Percentiles rank a stretch among this genome's conserved stretches.
phyloP scores from a whole-genome alignment of 2,113 vertebrate genomes.

The Caretta caretta region DNA sequence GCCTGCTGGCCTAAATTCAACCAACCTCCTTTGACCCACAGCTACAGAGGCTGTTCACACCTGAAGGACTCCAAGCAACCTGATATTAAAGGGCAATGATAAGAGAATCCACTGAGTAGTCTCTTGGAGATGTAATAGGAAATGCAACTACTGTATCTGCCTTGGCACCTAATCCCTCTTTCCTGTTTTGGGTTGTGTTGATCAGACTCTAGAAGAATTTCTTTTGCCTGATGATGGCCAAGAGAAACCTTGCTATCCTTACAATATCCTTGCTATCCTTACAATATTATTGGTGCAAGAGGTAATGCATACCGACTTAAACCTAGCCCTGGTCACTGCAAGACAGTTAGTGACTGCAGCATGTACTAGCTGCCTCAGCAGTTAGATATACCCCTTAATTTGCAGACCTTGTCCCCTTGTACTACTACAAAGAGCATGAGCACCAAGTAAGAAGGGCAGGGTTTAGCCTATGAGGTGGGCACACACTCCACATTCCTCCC shows the following conservation, averaged over 20 bases:
- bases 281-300: neutral
- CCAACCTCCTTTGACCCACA: neutral
- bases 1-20: neutral
- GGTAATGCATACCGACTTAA: neutral
- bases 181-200: neutral
- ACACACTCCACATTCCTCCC: accelerated
- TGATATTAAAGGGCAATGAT: neutral
- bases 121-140: neutral
- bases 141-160: neutral
- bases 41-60: neutral
- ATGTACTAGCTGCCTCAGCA: neutral
- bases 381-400: neutral
- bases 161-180: neutral
- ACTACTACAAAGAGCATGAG: neutral
- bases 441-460: accelerated
- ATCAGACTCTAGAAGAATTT: neutral
- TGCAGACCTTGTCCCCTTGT: neutral
- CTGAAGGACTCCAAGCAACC: neutral
- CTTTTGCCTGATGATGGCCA: neutral
- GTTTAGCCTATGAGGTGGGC: neutral
- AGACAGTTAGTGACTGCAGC: neutral
- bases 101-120: neutral
- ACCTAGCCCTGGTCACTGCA: neutral
- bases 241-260: neutral
- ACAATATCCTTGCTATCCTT: neutral